Percentiles rank a stretch among this genome's conserved stretches.
Conservation (phyloP, 1,140 invertebrate genomes). For the Hyles euphorbiae region DNA sequence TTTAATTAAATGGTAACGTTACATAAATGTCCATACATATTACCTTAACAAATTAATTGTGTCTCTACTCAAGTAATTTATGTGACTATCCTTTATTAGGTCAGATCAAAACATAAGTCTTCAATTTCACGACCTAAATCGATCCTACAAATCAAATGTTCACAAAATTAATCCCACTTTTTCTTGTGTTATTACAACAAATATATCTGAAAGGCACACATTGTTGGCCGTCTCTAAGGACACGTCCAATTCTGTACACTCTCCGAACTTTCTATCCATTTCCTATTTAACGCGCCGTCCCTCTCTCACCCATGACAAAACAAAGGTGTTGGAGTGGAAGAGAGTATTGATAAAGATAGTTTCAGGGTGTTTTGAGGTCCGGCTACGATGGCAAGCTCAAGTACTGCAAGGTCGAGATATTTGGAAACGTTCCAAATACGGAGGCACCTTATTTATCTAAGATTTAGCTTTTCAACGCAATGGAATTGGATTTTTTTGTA, state of each 20-base stretch:
- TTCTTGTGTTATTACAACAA: conserved; percentile 6
- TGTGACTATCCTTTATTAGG: too few species aligned
- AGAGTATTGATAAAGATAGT: conserved; percentile 2
- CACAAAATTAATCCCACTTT: conserved; percentile 10
- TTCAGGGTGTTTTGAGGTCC: conserved; percentile 10
- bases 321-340: neutral
- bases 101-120: too few species aligned
- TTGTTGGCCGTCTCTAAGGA: conserved; percentile 9
- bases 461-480: conserved; percentile 3
- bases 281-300: conserved; percentile 2
- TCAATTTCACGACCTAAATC: too few species aligned
- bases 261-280: conserved; percentile 9
- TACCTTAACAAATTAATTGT: too few species aligned
- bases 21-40: too few species aligned
- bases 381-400: conserved; percentile 9
- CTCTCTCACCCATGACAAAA: conserved; percentile 4
- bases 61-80: too few species aligned
- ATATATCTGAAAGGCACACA: conserved; percentile 10
- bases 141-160: neutral
- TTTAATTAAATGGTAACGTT: too few species aligned
- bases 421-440: conserved; percentile 20
- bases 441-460: conserved; percentile 9
- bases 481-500: conserved; percentile 6
- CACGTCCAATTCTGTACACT: conserved; percentile 6
- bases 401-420: conserved; percentile 17